Conservation (phyloP, 2,113 vertebrate genomes). For the Pterocles burchelli region DNA sequence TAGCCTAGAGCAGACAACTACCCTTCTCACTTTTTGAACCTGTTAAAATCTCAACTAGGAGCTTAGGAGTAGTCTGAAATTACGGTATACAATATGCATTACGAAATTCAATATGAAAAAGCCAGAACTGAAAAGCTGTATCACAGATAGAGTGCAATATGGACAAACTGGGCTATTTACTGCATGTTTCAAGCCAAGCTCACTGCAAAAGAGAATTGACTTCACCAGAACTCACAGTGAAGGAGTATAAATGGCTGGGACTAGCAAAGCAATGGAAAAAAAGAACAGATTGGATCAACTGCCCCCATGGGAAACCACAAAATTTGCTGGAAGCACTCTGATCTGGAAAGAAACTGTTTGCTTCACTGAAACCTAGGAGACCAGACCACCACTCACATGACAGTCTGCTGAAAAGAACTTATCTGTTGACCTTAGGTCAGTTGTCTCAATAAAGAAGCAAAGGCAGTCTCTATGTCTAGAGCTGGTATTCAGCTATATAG, state of each 20-base stretch:
- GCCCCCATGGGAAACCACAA: background rate
- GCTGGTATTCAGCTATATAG: background rate
- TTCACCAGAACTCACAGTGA: background rate
- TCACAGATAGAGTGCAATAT: background rate
- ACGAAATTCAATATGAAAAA: background rate
- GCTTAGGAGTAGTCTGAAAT: background rate
- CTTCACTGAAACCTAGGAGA: background rate
- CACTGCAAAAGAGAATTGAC: background rate
- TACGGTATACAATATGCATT: background rate
- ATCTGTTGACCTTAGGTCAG: background rate
- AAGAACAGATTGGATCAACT: background rate
- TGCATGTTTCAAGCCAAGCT: background rate
- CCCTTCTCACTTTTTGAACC: background rate
- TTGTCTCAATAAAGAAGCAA: background rate
- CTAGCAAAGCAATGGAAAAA: background rate
- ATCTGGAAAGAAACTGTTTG: background rate
- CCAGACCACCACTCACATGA: background rate
- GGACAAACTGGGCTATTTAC: background rate
- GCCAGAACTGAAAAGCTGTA: background rate
- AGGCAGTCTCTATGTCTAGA: background rate
- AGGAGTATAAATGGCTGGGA: background rate
- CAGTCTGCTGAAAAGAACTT: background rate
- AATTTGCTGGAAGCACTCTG: background rate
- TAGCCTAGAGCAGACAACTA: background rate
- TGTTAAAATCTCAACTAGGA: background rate